Evolutionary conservation across 2,113 vertebrate species (phyloP).

Genomic region (Bubalus kerabau): DNA sequence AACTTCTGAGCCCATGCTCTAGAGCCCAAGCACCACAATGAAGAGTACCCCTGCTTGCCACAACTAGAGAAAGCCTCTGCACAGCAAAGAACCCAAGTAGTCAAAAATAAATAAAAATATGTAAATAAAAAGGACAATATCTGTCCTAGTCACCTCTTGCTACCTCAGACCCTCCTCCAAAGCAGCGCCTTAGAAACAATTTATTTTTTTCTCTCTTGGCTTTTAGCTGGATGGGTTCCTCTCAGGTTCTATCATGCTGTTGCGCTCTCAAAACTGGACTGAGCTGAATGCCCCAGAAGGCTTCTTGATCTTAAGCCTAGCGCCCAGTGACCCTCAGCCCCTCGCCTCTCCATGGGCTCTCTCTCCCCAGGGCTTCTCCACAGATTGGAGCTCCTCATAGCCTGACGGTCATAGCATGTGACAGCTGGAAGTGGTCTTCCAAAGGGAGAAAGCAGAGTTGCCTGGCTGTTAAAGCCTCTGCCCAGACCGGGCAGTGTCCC

Average conservation of each 20-base stretch:
- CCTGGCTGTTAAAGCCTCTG: too few relatives aligned
- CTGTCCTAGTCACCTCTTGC: too few relatives aligned
- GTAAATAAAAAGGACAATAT: neutral
- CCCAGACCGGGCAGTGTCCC: neutral
- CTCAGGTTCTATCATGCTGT: neutral
- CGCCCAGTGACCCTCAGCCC: neutral
- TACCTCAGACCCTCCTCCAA: neutral
- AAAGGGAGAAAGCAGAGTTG: neutral
- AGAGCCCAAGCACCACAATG: neutral
- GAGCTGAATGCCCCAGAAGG: neutral
- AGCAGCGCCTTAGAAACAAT: neutral
- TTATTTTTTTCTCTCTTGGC: neutral
- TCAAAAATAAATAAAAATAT: neutral
- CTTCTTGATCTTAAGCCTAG: neutral
- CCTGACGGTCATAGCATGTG: accelerated
- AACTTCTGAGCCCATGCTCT: neutral
- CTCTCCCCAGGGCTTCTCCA: neutral
- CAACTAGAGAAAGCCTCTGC: neutral
- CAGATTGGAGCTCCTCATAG: neutral
- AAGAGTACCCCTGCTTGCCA: neutral
- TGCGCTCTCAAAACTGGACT: neutral
- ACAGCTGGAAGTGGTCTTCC: neutral
- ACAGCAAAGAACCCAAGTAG: accelerated
- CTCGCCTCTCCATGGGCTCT: accelerated
- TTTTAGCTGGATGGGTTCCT: neutral